phyloP scores from a whole-genome alignment of 2,888 invertebrate species.

The Nemotelus nigrinus region DNA sequence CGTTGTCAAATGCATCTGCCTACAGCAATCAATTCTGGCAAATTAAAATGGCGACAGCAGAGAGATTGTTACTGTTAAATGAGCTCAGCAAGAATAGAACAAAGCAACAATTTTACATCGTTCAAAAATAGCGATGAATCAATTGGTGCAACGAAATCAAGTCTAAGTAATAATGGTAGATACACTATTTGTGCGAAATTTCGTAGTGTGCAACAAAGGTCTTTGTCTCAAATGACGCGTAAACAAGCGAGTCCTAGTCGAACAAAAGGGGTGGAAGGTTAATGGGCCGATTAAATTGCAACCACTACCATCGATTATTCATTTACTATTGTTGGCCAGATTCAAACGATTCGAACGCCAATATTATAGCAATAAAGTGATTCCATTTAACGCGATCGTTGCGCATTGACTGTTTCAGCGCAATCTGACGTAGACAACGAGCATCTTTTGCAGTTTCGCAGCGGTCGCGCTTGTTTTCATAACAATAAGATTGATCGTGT shows the following conservation, averaged over 20 bases:
- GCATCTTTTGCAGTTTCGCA: background rate
- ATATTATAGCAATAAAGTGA: constrained; percentile 15
- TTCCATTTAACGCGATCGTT: background rate
- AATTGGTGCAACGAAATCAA: no score
- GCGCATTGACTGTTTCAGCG: background rate
- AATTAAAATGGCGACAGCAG: no score
- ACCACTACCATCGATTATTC: constrained; percentile 21
- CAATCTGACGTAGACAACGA: background rate
- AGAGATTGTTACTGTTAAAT: no score
- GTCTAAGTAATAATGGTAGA: no score
- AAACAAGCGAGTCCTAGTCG: background rate
- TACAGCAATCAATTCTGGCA: no score
- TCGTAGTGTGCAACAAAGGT: background rate
- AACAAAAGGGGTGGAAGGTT: constrained; percentile 28
- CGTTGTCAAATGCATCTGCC: no score
- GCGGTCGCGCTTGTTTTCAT: constrained; percentile 11
- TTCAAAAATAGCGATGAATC: no score
- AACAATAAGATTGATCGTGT: constrained; percentile 16
- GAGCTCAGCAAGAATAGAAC: no score
- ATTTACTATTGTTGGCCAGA: constrained; percentile 1
- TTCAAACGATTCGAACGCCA: constrained; percentile 19
- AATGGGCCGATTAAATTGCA: constrained; percentile 28
- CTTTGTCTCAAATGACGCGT: constrained; percentile 8
- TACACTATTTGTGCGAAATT: no score
- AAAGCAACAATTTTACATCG: no score